Base-by-base conservation (phyloP, 2,113 vertebrate genomes). In the Amia ocellicauda region DNA sequence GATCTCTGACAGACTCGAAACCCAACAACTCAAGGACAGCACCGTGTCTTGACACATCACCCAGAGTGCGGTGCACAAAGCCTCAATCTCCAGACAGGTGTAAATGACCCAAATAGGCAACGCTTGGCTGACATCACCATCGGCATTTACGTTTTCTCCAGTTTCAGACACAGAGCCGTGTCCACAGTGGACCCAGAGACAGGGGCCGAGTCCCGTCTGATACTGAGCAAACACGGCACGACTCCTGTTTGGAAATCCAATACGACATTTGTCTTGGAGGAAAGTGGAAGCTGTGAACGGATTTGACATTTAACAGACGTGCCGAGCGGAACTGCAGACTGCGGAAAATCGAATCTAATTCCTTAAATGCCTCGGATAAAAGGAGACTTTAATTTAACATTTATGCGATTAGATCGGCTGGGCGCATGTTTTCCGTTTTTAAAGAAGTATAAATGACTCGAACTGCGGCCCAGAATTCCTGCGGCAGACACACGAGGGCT, bases 251-350 rank as follows among this genome's bases (percentile, higher is more conserved):
- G 28, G 75, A 70, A 85, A 90, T 73, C 67, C 2, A 75, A 88
- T 66, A 56, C 69, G 27, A 74, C 81, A 82, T 87, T 88, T 86
- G 81, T 85, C 74, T 64, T 68, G 68, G 5, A 16, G 56, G 45
- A 63, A 86, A 88, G 87, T 87, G 84, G 83, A 70, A 64, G 76
- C 64, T 69, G 85, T 65, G 80, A 84, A 90, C 74, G 85, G 85
- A 83, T 79, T 47, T 86, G 85, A 82, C 80, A 82, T 83, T 82
- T 80, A 78, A 68, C 74, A 77, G 70, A 66, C 74, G 67, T 63
- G 69, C 80, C 72, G 77, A 63, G n/a, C n/a, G n/a, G n/a, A n/a
- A n/a, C n/a, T n/a, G n/a, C n/a, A n/a, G n/a, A n/a, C n/a, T 10
- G 64, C 69, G 28, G 27, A 64, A 16, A 59, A 64, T 29, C 43